A percentile compares a stretch with the other conserved stretches of the same genome.
Conservation (phyloP, 2,888 invertebrate genomes). For the Anticlea derivata region DNA sequence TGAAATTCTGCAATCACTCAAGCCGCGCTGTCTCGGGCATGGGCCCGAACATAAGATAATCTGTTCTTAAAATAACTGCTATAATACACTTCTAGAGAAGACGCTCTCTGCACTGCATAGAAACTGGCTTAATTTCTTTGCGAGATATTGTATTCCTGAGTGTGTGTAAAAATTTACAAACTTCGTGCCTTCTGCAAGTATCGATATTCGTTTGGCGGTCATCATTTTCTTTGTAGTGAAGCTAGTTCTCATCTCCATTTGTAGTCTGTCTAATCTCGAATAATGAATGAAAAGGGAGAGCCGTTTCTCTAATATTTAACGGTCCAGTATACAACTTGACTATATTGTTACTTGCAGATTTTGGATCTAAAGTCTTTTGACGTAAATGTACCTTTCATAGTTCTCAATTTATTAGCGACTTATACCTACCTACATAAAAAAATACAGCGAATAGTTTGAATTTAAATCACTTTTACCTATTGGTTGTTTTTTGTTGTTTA, state of each 20-base stretch:
- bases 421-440: constrained; percentile 45
- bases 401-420: constrained; percentile 49
- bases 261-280: constrained; percentile 5
- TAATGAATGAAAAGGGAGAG: constrained; percentile 18
- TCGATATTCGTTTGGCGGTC: constrained; percentile 18
- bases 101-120: not conserved
- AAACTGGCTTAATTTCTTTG: not conserved
- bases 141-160: not conserved
- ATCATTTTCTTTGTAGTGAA: constrained; percentile 8
- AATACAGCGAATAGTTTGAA: constrained; percentile 57
- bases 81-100: no score
- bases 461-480: constrained; percentile 43
- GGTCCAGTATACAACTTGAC: constrained; percentile 64
- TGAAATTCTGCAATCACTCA: no score
- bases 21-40: no score
- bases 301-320: constrained; percentile 40
- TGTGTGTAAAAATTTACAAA: constrained; percentile 33
- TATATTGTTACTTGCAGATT: constrained; percentile 62
- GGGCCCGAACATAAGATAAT: no score
- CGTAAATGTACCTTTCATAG: constrained; percentile 60
- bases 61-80: no score
- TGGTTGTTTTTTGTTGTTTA: constrained; percentile 62
- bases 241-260: constrained; percentile 5
- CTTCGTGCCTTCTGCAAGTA: constrained; percentile 37
- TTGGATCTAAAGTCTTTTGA: constrained; percentile 76